These are phyloP conservation scores for Andrena marginata DNA, from an alignment of 2,888 invertebrate species.

Conservation along the genomic window DNA sequence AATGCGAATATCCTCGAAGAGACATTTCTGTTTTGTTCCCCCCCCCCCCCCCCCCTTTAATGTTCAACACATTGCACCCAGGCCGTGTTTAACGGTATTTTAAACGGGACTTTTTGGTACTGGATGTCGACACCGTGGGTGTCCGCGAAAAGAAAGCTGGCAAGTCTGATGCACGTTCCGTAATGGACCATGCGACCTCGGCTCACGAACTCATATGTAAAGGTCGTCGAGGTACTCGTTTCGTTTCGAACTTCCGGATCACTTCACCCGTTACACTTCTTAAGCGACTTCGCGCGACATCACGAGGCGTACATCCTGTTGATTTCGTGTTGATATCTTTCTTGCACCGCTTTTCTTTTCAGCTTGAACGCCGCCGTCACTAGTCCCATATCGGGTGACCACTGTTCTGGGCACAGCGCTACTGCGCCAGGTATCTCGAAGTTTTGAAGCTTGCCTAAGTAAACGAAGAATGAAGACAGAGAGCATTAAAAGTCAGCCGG, in stretches of 20 bases:
- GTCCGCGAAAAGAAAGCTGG: conserved; percentile 18
- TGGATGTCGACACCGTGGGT: neutral
- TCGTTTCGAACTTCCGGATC: conserved; percentile 42
- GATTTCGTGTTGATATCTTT: conserved; percentile 96
- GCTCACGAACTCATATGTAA: conserved; percentile 28
- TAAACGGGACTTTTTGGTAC: neutral
- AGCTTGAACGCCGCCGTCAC: conserved; percentile 99
- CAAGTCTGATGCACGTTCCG: conserved; percentile 24
- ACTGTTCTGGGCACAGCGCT: conserved; percentile 95
- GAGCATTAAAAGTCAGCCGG: neutral
- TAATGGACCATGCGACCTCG: conserved; percentile 32
- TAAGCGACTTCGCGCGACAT: conserved; percentile 81
- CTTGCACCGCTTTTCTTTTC: conserved; percentile 98
- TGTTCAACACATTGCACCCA: conserved; percentile 12
- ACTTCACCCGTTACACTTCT: conserved; percentile 58
- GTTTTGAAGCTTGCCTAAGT: conserved; percentile 93
- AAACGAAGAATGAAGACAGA: too few species aligned
- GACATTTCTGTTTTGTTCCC: neutral
- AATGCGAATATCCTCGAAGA: conserved; percentile 23
- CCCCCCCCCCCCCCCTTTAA: neutral
- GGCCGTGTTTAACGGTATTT: neutral
- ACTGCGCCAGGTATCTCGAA: conserved; percentile 97
- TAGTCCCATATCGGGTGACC: conserved; percentile 99
- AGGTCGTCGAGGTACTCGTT: conserved; percentile 47
- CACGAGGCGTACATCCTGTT: conserved; percentile 97